These are phyloP conservation scores for Desoria tigrina DNA, from an alignment of 2,888 invertebrate species.

Conservation along the genomic window DNA sequence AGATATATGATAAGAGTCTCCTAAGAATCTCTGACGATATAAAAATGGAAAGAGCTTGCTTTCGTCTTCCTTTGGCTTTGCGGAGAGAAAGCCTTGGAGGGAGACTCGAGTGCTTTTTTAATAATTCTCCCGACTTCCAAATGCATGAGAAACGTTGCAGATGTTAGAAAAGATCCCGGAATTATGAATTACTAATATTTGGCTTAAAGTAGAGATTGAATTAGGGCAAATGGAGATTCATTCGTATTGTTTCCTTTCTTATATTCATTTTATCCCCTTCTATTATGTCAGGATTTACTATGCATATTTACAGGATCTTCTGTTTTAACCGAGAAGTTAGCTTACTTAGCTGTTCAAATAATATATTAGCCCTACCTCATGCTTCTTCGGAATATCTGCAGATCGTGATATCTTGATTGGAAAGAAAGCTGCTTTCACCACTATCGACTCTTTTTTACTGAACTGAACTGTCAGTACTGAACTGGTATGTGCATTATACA, in stretches of 20 bases:
- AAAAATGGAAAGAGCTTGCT: conserved; percentile 8
- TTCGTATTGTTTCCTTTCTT: not conserved
- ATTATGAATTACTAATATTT: conserved; percentile 31
- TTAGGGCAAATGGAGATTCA: conserved; percentile 14
- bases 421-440: too few species aligned
- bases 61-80: conserved; percentile 4
- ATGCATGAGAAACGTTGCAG: conserved; percentile 29
- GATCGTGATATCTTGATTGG: too few species aligned
- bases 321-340: too few species aligned
- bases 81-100: conserved; percentile 1
- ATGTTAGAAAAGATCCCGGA: conserved; percentile 23
- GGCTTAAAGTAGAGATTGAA: conserved; percentile 25
- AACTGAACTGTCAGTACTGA: too few species aligned
- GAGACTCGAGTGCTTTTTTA: conserved; percentile 26
- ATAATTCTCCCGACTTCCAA: conserved; percentile 22
- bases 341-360: too few species aligned
- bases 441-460: too few species aligned
- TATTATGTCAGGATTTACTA: too few species aligned
- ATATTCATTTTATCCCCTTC: too few species aligned
- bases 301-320: too few species aligned
- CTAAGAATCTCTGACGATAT: conserved; percentile 1
- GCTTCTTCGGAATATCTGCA: too few species aligned
- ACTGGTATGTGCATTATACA: too few species aligned
- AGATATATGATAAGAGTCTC: not conserved
- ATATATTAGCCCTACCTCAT: too few species aligned